These are phyloP conservation scores for Todiramphus saurophagus DNA, from an alignment of 2,113 vertebrate species.

Conservation along the genomic window DNA sequence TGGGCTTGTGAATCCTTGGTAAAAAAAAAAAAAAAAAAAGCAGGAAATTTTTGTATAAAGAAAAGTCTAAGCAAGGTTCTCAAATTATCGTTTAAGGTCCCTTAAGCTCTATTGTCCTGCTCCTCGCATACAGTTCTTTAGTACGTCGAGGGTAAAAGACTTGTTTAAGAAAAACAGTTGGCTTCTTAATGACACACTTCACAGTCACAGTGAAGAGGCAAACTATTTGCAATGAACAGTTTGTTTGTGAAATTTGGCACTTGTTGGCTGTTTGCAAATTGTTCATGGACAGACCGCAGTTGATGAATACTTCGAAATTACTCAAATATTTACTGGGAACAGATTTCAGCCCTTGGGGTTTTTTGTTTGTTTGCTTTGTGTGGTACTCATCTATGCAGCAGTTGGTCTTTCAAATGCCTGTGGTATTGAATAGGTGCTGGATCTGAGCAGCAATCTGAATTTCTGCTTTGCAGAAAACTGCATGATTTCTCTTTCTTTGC, in stretches of 20 bases:
- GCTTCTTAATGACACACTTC: neutral
- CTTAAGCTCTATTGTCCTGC: neutral
- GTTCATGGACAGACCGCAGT: neutral
- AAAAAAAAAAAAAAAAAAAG: slow-evolving; percentile 6
- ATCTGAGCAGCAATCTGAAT: neutral
- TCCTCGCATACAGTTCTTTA: neutral
- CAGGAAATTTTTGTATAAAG: neutral
- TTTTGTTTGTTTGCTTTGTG: slow-evolving; percentile 1
- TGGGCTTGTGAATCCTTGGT: neutral
- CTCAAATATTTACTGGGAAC: slow-evolving; percentile 53
- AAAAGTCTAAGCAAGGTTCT: neutral
- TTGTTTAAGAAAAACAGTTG: neutral
- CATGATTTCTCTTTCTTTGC: neutral
- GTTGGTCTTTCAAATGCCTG: neutral
- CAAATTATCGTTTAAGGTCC: neutral
- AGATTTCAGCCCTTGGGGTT: slow-evolving; percentile 26
- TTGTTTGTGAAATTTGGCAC: slow-evolving; percentile 12
- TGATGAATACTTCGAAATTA: slow-evolving; percentile 45
- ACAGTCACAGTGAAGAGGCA: neutral
- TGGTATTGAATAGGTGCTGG: neutral
- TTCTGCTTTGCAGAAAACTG: neutral
- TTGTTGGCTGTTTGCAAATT: neutral
- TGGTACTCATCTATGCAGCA: neutral
- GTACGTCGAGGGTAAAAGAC: neutral
- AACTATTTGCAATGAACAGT: neutral